A percentile compares a stretch with the other conserved stretches of the same genome.
phyloP scores from a whole-genome alignment of 2,113 vertebrate species.

The Nannospalax galili region DNA sequence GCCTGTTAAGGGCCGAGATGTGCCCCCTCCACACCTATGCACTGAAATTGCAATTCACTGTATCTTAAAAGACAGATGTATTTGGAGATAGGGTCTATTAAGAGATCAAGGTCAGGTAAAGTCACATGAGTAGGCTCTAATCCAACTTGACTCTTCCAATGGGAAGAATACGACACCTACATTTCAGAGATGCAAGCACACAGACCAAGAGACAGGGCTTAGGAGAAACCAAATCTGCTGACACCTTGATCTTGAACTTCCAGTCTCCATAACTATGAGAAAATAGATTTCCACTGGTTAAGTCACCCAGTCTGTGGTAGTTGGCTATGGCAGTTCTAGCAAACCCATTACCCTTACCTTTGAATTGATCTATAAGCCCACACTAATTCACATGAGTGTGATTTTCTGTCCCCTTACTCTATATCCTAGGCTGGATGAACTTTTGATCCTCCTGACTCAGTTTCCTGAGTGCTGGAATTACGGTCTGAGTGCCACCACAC shows the following conservation, averaged over 20 bases:
- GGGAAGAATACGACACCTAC: background rate
- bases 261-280: background rate
- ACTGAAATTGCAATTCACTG: background rate
- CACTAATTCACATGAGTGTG: background rate
- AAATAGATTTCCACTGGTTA: background rate
- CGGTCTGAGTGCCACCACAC: too few relatives aligned
- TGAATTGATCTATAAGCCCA: background rate
- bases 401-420: background rate
- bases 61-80: background rate
- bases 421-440: background rate
- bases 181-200: too few relatives aligned
- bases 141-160: background rate
- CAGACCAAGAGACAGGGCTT: background rate
- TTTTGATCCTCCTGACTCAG: background rate
- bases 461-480: background rate
- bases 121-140: background rate
- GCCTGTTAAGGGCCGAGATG: background rate
- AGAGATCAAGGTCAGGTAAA: background rate
- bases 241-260: background rate
- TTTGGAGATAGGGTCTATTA: background rate
- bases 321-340: background rate
- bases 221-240: background rate
- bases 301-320: background rate
- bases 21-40: background rate
- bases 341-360: background rate